Evolutionary conservation across 2,113 vertebrate species (phyloP), one percentile per base, ranked within the genome.

Genomic region (Rhabdornis inornatus): DNA sequence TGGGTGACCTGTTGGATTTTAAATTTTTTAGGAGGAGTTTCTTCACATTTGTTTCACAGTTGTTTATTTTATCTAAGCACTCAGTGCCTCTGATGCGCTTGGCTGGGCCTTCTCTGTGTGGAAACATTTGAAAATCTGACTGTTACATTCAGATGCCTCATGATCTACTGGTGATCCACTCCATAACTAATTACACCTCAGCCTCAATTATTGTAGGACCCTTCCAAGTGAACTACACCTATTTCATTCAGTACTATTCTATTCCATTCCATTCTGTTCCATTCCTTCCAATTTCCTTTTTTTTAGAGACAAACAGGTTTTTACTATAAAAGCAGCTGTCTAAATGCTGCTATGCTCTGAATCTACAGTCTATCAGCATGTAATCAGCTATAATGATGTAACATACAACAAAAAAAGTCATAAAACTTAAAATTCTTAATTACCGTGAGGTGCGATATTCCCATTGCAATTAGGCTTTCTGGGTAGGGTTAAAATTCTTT

Each of bases 41-140:
- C 35, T 83, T 55, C 33, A n/a, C 35, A 42, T 50, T 81, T 57
- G 17, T 57, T 63, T 57, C 50, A 31, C 31, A 11, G 52, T 40
- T 45, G 7, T 61, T 76, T 50, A 12, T 45, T 71, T 1, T 30
- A 18, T 71, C 11, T 50, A 5, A 25, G 24, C 6, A 24, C 15
- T 50, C 24, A 3, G 7, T 18, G 13, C 40, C 28, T 39, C 24
- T 3, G 2, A 47, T 23, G 57, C 1, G 1, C 35, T n/a, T 3
- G 6, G 11, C 39, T 30, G 47, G 44, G 45, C 39, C 59, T 64
- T 33, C n/a, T 61, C 10, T 42, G 14, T 15, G 53, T 20, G 33
- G n/a, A 55, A 60, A 65, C 3, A 3, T 42, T 70, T 42, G 61
- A 39, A 79, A 66, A 57, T 61, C 33, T 65, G 60, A 11, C 50